Evolutionary conservation across 2,888 invertebrate species (phyloP).

Genomic region (Tenthredo notha): DNA sequence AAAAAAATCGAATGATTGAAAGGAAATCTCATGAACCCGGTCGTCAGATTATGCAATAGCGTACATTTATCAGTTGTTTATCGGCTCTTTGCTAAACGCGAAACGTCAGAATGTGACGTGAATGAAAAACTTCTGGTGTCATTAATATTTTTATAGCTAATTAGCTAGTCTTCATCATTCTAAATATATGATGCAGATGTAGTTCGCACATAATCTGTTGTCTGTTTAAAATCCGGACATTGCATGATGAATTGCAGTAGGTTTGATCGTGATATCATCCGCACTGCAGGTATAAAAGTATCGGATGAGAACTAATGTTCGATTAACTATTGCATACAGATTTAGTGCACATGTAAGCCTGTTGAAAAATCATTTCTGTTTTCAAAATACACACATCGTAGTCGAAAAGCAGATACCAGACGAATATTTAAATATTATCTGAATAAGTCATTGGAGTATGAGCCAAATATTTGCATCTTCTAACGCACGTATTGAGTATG

Average conservation of each 20-base stretch:
- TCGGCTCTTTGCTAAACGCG: not conserved
- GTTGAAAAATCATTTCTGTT: not conserved
- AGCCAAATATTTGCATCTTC: constrained; percentile 30
- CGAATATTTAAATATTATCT: constrained; percentile 5
- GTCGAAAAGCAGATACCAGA: not conserved
- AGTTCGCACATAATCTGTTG: not conserved
- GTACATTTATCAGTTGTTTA: not conserved
- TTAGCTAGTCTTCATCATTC: not conserved
- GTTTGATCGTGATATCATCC: not conserved
- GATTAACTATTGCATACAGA: not conserved
- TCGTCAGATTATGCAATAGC: not conserved
- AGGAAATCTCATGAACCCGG: not conserved
- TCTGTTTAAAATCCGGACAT: not conserved
- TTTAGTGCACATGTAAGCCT: not conserved
- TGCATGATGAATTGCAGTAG: not conserved
- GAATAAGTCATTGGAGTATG: constrained; percentile 29
- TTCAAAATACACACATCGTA: not conserved
- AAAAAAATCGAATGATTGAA: not conserved
- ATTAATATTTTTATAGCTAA: constrained; percentile 24
- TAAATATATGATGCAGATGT: constrained; percentile 9
- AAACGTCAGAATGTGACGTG: constrained; percentile 26
- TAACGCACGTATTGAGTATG: not conserved
- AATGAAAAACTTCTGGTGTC: not conserved
- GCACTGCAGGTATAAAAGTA: not conserved
- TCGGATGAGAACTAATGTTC: not conserved